phyloP scores from a whole-genome alignment of 2,797 vertebrate species.

The Hoplostethus atlanticus region DNA sequence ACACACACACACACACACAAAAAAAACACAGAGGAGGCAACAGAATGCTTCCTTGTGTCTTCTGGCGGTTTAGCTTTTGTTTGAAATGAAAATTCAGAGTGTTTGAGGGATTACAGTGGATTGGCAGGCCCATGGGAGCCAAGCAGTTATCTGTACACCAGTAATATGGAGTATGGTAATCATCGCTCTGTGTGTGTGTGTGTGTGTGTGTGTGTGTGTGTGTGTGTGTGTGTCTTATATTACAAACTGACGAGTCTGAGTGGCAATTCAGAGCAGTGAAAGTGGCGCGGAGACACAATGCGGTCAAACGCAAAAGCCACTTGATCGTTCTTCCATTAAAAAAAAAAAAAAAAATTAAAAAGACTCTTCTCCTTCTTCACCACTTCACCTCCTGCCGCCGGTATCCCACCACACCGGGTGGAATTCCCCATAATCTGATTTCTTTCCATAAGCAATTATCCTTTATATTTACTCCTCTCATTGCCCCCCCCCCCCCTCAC shows the following conservation, averaged over 20 bases:
- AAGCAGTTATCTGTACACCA: slow-evolving; percentile 80
- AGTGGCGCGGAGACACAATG: slow-evolving; percentile 36
- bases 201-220: slow-evolving; percentile 31
- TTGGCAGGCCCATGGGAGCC: slow-evolving; percentile 83
- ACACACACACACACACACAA: neutral
- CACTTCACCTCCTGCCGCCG: slow-evolving; percentile 23
- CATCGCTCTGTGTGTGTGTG: slow-evolving; percentile 55
- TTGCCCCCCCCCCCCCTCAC: slow-evolving; percentile 17
- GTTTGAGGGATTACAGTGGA: slow-evolving; percentile 88
- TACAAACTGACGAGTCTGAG: slow-evolving; percentile 48
- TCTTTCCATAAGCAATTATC: slow-evolving; percentile 1
- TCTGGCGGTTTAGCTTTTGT: slow-evolving; percentile 84
- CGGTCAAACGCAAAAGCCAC: slow-evolving; percentile 17
- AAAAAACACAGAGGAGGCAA: slow-evolving; percentile 36
- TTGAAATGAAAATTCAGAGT: slow-evolving; percentile 87
- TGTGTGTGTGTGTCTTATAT: slow-evolving; percentile 53
- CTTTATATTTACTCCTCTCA: slow-evolving; percentile 26
- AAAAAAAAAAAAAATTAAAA: slow-evolving; percentile 24
- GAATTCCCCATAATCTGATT: slow-evolving; percentile 20
- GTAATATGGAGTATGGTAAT: slow-evolving; percentile 81
- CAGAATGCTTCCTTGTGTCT: slow-evolving; percentile 80
- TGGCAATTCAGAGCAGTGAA: slow-evolving; percentile 55
- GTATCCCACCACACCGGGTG: neutral
- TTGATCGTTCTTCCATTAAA: neutral
- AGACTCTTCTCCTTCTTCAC: slow-evolving; percentile 14